Evolutionary conservation across 2,888 invertebrate species (phyloP), one percentile per base, ranked within the genome.

Genomic region (Isoperla grammatica): DNA sequence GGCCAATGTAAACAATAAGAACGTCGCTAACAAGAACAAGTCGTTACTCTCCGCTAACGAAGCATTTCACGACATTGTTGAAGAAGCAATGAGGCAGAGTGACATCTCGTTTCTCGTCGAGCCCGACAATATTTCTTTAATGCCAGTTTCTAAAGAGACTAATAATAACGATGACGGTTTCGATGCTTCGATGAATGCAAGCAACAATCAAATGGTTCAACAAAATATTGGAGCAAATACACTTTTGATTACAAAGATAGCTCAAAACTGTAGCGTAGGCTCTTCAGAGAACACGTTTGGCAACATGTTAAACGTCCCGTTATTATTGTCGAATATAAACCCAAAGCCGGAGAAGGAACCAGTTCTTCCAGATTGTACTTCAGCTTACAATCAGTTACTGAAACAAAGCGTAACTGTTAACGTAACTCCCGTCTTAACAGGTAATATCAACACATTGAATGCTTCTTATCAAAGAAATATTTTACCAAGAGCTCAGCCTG

Each of bases 71-170:
- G 63, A 64, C 59, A 63, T 64, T 17, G 63, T 64, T 15, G 61
- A 64, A 55, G 59, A 63, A 48, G 64, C 64, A 2, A 62, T 64
- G 57, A 59, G 58, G 15, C 61, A 61, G 43, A 63, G 63, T 35
- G 59, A 63, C 55, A 63, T 61, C 57, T 29, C 57, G 23, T 61
- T 61, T 37, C 20, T 15, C 6, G 19, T 17, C 19, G 29, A 29
- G 29, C 29, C 29, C 8, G 8, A 8, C 29, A 29, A 29, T 29
- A 8, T 4, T 29, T 29, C 29, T 29, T 4, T 29, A 8, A 29
- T 8, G 8, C 29, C 4, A 29, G 8, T 29, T 29, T 8, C 29
- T 29, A 29, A 29, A 29, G 29, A 29, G 8, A 29, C 29, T 29
- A 6, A 8, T 29, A 29, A 29, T 29, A 29, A 8, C 8, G 8